Evolutionary conservation across 2,888 invertebrate genomes (phyloP).

Genomic region (Spilosoma lubricipeda): DNA sequence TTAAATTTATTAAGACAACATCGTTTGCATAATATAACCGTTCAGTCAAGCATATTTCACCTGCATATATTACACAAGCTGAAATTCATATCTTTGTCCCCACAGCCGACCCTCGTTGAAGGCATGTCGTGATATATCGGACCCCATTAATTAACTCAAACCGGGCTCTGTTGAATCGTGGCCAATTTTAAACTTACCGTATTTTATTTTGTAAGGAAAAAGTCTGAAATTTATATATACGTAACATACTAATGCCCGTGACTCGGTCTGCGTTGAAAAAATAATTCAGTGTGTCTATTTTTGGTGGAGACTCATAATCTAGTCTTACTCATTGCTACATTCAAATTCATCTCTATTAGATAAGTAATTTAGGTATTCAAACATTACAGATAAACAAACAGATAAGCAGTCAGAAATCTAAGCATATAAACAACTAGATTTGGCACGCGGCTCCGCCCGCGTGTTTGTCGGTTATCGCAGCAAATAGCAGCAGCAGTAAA

Average conservation of each 20-base stretch:
- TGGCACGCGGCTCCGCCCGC: too few relatives aligned
- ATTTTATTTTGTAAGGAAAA: conserved; percentile 30
- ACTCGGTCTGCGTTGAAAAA: background rate
- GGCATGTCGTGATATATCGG: conserved; percentile 51
- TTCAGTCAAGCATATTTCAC: conserved; percentile 6
- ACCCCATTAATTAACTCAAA: conserved; percentile 50
- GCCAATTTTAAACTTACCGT: conserved; percentile 41
- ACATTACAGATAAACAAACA: background rate
- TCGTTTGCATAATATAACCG: background rate
- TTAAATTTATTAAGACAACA: background rate
- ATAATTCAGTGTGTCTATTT: background rate
- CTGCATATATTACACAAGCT: conserved; percentile 12
- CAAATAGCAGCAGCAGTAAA: too few relatives aligned
- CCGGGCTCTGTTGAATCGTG: conserved; percentile 35
- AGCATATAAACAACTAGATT: conserved; percentile 11
- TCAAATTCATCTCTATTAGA: background rate
- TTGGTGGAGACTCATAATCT: background rate
- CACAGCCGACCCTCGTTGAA: conserved; percentile 23
- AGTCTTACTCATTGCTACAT: background rate
- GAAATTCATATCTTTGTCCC: conserved; percentile 26
- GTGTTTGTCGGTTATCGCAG: too few relatives aligned
- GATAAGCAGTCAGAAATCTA: background rate
- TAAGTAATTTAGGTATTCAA: background rate
- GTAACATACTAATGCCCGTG: background rate
- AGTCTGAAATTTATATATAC: background rate